Percentiles rank a stretch among this genome's conserved stretches.
phyloP scores from a whole-genome alignment of 2,113 vertebrate genomes.

The Aldabrachelys gigantea region DNA sequence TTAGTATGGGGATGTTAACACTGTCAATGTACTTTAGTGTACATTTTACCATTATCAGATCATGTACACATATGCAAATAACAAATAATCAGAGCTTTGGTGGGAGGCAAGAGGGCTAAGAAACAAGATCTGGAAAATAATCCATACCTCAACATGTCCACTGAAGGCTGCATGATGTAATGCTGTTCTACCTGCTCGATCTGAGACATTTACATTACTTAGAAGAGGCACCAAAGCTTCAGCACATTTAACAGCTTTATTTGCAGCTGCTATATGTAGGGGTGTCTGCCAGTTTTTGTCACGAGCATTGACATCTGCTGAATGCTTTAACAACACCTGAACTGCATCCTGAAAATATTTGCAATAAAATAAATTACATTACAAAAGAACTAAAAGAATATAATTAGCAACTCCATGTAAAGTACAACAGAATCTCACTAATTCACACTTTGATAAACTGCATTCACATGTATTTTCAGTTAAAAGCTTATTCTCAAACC shows the following conservation, averaged over 20 bases:
- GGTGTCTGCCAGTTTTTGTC: constrained; percentile 99
- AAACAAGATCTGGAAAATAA: not conserved
- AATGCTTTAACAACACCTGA: constrained; percentile 97
- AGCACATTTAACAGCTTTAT: constrained; percentile 96
- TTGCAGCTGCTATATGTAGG: constrained; percentile 95
- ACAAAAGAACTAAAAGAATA: not conserved
- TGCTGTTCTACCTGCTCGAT: constrained; percentile 94
- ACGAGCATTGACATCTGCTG: constrained; percentile 96
- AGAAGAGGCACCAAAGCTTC: constrained; percentile 95
- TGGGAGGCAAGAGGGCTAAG: rapidly evolving
- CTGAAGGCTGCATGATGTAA: constrained; percentile 98
- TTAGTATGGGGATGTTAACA: not conserved
- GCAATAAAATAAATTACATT: constrained; percentile 14
- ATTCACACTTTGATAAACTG: not conserved
- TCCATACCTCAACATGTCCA: constrained; percentile 92
- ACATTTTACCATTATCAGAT: not conserved
- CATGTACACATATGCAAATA: not conserved
- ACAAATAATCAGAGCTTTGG: not conserved
- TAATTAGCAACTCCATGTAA: not conserved
- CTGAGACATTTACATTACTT: constrained; percentile 97
- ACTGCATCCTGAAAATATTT: constrained; percentile 90
- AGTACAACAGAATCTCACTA: not conserved
- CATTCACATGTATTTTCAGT: not conserved
- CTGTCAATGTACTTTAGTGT: not conserved
- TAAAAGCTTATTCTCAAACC: not conserved